Evolutionary conservation across 2,113 vertebrate genomes (phyloP).

Genomic region (Tachysurus fulvidraco): DNA sequence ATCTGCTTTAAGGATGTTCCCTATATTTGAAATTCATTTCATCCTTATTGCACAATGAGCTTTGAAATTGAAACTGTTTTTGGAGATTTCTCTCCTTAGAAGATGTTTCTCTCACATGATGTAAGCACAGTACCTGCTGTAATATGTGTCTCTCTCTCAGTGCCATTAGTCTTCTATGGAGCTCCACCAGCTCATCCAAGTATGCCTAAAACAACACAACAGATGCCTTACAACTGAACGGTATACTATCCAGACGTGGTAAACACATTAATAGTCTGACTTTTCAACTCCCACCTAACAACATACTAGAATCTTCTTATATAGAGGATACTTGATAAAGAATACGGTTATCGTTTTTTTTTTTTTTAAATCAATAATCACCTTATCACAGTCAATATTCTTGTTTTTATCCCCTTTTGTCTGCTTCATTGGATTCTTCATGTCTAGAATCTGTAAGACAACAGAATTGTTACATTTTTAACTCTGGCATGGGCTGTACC

Average conservation of each 20-base stretch:
- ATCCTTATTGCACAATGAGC: not conserved
- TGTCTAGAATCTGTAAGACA: constrained; percentile 84
- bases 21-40: not conserved
- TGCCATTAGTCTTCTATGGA: constrained; percentile 96
- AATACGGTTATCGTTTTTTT: not conserved
- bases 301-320: not conserved
- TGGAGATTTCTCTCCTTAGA: not conserved
- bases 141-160: constrained; percentile 92
- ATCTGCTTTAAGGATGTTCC: not conserved
- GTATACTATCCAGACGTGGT: not conserved
- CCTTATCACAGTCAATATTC: constrained; percentile 94
- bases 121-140: constrained; percentile 82
- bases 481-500: not conserved
- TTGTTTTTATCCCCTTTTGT: constrained; percentile 89
- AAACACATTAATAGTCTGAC: not conserved
- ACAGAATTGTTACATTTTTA: not conserved
- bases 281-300: not conserved
- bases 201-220: constrained; percentile 80
- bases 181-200: constrained; percentile 94
- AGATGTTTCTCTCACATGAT: not conserved
- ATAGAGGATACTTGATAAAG: not conserved
- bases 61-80: not conserved
- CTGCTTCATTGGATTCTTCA: constrained; percentile 91
- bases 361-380: constrained; percentile 59
- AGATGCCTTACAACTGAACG: not conserved